phyloP scores from a whole-genome alignment of 2,113 vertebrate species.

The Limnothrissa miodon region DNA sequence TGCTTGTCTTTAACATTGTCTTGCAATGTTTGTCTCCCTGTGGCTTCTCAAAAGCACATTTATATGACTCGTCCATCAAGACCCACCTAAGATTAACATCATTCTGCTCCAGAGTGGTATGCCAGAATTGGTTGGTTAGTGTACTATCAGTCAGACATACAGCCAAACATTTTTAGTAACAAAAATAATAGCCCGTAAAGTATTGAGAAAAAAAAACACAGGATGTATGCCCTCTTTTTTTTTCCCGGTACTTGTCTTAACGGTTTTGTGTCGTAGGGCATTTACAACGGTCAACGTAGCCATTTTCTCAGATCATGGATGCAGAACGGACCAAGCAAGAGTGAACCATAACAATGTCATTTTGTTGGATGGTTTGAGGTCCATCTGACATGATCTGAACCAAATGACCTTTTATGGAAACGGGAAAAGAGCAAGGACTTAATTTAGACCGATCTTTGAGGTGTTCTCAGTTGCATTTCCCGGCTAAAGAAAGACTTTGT shows the following conservation, averaged over 20 bases:
- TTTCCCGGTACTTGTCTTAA: not conserved
- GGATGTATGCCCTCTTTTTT: not conserved
- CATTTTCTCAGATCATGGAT: not conserved
- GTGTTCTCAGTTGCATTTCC: slow-evolving; percentile 32
- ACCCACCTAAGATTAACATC: not conserved
- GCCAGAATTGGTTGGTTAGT: not conserved
- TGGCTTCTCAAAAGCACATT: not conserved
- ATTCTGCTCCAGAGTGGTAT: not conserved
- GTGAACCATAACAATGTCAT: not conserved
- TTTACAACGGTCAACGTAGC: not conserved
- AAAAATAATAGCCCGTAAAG: not conserved
- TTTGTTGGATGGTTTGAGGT: not conserved
- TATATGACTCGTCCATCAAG: slow-evolving; percentile 13
- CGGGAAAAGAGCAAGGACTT: slow-evolving; percentile 34
- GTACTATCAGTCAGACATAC: not conserved
- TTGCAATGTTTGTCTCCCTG: not conserved
- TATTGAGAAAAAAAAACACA: not conserved
- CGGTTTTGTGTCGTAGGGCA: not conserved
- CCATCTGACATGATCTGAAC: slow-evolving; percentile 6
- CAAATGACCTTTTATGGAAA: slow-evolving; percentile 24
- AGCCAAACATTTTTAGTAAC: not conserved
- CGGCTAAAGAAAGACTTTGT: slow-evolving; percentile 31
- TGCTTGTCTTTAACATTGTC: slow-evolving; percentile 29
- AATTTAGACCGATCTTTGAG: slow-evolving; percentile 31
- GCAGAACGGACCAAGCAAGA: not conserved